Base-by-base conservation (phyloP, 2,888 invertebrate species). In the Metalampra italica region DNA sequence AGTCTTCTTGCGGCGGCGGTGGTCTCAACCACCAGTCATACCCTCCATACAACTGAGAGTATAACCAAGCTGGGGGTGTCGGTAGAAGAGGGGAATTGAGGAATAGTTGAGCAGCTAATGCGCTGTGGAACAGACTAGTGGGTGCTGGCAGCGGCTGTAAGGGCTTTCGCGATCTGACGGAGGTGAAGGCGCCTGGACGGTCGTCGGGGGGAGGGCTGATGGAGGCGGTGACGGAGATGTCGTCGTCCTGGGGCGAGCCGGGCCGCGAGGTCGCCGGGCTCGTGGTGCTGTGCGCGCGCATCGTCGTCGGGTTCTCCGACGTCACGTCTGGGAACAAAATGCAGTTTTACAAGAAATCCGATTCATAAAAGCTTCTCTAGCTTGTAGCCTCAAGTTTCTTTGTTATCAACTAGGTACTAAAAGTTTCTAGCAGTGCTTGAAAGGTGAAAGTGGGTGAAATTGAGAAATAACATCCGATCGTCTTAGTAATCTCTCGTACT, bases 31-130 rank as follows among this genome's bases (percentile, higher is more conserved):
- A 94, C 86, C 93, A 92, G 53, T 94, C 94, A 59, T 92, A 92
- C 50, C 91, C 92, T 30, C 93, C 93, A 68, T 95, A 95, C 1
- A 95, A 83, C 66, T 95, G 95, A 0, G 94, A 94, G 66, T 95
- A 95, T 5, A 95, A 78, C 95, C 94, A 95, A 53, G 94, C 94
- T 36, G 93, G 93, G 7, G 94, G 94, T 0, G 94, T 94, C 0
- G 94, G 95, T 53, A 95, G 78, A 11, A 95, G 82, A 0, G 94
- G 94, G 4, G 94, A 92, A 68, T 95, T 94, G 36, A 95, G 87
- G 68, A 95, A 94, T 45, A 95, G 82, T 72, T 94, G 94, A 0
- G 94, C 94, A 0, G 94, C 94, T 62, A 85, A 63, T 50, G 82
- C 86, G 56, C 82, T 87, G 55, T 73, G 92, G 81, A 80, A 92